Evolutionary conservation across 2,797 vertebrate species (phyloP), one percentile per base, ranked within the genome.

Genomic region (Heliangelus exortis): DNA sequence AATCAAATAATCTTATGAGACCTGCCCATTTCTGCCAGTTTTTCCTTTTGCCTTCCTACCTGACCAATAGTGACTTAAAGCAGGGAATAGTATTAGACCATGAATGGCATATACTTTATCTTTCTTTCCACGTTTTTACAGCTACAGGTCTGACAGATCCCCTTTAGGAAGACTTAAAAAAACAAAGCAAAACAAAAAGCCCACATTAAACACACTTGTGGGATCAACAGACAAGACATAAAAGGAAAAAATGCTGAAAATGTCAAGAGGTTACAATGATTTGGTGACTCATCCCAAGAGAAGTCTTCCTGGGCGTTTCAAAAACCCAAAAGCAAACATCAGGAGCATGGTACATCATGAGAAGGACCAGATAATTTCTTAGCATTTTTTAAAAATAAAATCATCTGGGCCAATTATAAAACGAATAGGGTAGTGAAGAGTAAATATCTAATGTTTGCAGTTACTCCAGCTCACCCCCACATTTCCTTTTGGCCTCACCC

Each of bases 321-420:
- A 77, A 94, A 92, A 92, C 29, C 73, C 41, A 66, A 78, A 87
- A 69, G 16, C 41, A 63, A 82, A 89, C 47, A 92, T 41, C 36
- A 84, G 74, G 21, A 96, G 92, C 54, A 50, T 19, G 33, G 83
- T 89, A 68, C 29, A 51, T 57, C 84, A 55, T 45, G 10, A 81
- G 72, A 81, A 93, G 73, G 88, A 96, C 75, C 34, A 17, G 85
- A 91, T 12, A 9, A 96, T 97, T 96, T 97, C 94, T 95, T 92
- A 31, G 31, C 90, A 77, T 96, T 95, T 97, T 95, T 96, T 29
- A 71, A 69, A 15, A 89, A 55, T 47, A 63, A 79, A 96, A 89
- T 94, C 47, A 95, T 50, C 78, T 83, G 58, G 72, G 66, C 29
- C 2, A 96, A 76, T 96, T 90, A 83, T 28, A 94, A 39, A 85